Evolutionary conservation across 2,797 vertebrate species (phyloP), one percentile per base, ranked within the genome.

Genomic region (Phoxinus dragarum): DNA sequence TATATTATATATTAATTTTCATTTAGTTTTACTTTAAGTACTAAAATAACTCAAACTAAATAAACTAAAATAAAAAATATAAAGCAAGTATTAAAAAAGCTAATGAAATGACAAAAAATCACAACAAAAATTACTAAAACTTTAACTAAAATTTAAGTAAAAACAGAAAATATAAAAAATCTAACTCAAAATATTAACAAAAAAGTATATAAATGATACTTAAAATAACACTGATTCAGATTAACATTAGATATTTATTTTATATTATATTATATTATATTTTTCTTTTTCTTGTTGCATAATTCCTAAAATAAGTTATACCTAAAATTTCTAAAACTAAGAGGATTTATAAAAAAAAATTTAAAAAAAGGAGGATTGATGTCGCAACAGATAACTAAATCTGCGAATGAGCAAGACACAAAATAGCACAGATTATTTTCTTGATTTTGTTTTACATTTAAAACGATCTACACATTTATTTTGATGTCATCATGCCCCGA

Each of bases 361-460:
- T n/a, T n/a, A n/a, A 83, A 59, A 83, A 87, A 40, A 87, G 19
- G 9, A 61, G n/a, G 23, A 68, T 72, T 56, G 67, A 47, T 38
- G 75, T 85, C 77, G 80, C 86, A 83, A 89, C 27, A 38, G 80
- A 85, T n/a, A 89, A 87, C 86, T 69, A 76, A 80, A 69, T 85
- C 88, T 44, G 66, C 36, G 66, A 78, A 83, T 71, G 68, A 69
- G 4, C 71, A 69, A 82, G 49, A 74, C 56, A 61, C 81, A 86
- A 66, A 82, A 86, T 40, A 76, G 77, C 84, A 74, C 71, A 5
- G n/a, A 27, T 69, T 54, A 61, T 88, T 79, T 31, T 84, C 80
- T 72, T 21, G 17, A 38, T 83, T 49, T 49, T 67, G 5, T 80
- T 67, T 47, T 17, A 78, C 21, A 42, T 61, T 40, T 38, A 12